These are phyloP conservation scores for Oxycera nigricornis DNA, from an alignment of 2,888 invertebrate species.

Conservation along the genomic window DNA sequence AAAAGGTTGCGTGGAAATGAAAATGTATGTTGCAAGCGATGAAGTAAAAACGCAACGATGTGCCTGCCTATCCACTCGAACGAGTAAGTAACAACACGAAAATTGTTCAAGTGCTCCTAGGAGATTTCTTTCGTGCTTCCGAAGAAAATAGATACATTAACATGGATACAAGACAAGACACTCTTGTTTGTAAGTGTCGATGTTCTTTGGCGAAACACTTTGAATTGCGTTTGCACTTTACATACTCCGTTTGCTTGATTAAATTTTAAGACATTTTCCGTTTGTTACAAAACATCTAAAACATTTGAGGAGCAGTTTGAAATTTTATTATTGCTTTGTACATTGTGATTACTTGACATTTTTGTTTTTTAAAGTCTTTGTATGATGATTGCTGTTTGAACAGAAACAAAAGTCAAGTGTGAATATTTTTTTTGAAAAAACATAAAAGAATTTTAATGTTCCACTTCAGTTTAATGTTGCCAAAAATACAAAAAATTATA, in stretches of 20 bases:
- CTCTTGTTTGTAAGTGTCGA: neutral
- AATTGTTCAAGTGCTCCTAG: constrained; percentile 30
- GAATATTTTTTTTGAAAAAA: too few species aligned
- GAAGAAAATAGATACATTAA: neutral
- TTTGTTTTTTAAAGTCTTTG: neutral
- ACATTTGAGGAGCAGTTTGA: constrained; percentile 6
- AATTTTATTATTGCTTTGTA: neutral
- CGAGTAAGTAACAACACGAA: constrained; percentile 27
- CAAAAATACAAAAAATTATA: too few species aligned
- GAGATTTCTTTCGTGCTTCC: neutral
- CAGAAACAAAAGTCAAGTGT: too few species aligned
- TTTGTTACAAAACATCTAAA: neutral
- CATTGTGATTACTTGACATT: neutral
- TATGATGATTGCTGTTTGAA: too few species aligned
- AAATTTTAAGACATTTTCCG: constrained; percentile 6
- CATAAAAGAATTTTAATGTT: too few species aligned
- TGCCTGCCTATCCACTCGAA: neutral
- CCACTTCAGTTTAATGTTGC: too few species aligned
- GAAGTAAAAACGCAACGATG: constrained; percentile 12
- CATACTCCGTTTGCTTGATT: constrained; percentile 20
- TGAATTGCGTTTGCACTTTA: constrained; percentile 19
- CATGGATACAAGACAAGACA: neutral
- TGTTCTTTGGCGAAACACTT: constrained; percentile 3
- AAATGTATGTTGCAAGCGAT: neutral
- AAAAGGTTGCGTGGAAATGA: constrained; percentile 29